Conservation (phyloP, 1,140 invertebrate species). For the Trichomalopsis sarcophagae region DNA sequence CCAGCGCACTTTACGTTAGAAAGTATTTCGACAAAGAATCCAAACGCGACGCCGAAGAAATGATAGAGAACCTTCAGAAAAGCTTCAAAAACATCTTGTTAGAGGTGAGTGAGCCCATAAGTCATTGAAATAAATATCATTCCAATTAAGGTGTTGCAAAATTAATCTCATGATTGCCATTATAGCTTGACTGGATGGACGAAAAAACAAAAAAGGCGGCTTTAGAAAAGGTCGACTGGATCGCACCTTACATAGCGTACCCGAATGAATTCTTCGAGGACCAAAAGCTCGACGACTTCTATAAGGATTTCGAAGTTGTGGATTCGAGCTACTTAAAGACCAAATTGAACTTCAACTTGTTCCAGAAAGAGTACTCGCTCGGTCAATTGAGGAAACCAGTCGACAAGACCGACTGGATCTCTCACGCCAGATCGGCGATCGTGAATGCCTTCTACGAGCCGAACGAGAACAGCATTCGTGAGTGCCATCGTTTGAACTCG, state of each 20-base stretch:
- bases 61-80: constrained; percentile 3
- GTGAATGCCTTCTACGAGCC: constrained; percentile 91
- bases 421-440: constrained; percentile 84
- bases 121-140: too few relatives aligned
- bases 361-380: constrained; percentile 61
- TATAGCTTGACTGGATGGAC: constrained; percentile 93
- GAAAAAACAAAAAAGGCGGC: constrained; percentile 82
- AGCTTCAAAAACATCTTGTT: constrained; percentile 6
- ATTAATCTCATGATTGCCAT: neutral
- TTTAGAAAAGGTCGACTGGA: constrained; percentile 82
- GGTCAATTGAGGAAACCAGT: constrained; percentile 84
- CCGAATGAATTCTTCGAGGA: constrained; percentile 87
- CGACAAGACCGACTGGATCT: constrained; percentile 89
- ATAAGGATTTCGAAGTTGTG: constrained; percentile 79
- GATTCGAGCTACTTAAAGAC: too few relatives aligned
- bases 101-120: neutral
- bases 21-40: constrained; percentile 84
- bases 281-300: constrained; percentile 84
- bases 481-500: constrained; percentile 64
- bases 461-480: constrained; percentile 89
- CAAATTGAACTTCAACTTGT: too few relatives aligned
- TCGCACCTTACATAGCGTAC: constrained; percentile 87
- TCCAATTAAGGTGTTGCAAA: too few relatives aligned
- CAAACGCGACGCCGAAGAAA: constrained; percentile 64
- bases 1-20: constrained; percentile 85